A percentile compares a stretch with the other conserved stretches of the same genome.
Conservation (phyloP, 2,888 invertebrate genomes). For the Spisula subtruncata region DNA sequence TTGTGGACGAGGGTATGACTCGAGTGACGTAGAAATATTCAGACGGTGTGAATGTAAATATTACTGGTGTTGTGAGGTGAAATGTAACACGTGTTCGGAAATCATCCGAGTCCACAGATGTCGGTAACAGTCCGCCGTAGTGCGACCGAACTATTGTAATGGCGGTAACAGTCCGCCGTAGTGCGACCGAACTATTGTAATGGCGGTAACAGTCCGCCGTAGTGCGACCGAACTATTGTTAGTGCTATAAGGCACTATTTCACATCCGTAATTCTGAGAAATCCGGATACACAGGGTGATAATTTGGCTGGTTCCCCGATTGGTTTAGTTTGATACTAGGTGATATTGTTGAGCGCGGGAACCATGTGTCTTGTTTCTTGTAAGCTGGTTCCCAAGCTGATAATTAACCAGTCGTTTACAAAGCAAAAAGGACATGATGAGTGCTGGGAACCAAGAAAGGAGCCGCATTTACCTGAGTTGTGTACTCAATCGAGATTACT, state of each 20-base stretch:
- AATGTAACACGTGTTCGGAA: constrained; percentile 94
- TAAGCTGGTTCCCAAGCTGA: not conserved
- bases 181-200: no score
- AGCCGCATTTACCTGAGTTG: not conserved
- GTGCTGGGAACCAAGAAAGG: not conserved
- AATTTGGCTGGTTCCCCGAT: not conserved
- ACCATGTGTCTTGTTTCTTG: not conserved
- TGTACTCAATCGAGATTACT: constrained; percentile 12
- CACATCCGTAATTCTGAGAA: constrained; percentile 3
- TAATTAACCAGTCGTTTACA: not conserved
- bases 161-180: constrained; percentile 65
- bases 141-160: constrained; percentile 27
- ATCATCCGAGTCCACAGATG: constrained; percentile 88
- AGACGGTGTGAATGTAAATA: constrained; percentile 94
- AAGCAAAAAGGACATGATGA: not conserved
- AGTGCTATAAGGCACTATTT: not conserved
- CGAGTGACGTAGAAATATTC: constrained; percentile 91
- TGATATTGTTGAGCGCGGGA: not conserved
- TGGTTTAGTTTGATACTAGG: not conserved
- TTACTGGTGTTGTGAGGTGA: constrained; percentile 95
- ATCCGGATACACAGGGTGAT: constrained; percentile 34
- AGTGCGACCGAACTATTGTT: not conserved
- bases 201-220: constrained; percentile 68
- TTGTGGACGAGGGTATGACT: constrained; percentile 94
- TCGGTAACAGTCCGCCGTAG: constrained; percentile 57